Evolutionary conservation across 2,113 vertebrate species (phyloP).

Genomic region (Lonchura striata): DNA sequence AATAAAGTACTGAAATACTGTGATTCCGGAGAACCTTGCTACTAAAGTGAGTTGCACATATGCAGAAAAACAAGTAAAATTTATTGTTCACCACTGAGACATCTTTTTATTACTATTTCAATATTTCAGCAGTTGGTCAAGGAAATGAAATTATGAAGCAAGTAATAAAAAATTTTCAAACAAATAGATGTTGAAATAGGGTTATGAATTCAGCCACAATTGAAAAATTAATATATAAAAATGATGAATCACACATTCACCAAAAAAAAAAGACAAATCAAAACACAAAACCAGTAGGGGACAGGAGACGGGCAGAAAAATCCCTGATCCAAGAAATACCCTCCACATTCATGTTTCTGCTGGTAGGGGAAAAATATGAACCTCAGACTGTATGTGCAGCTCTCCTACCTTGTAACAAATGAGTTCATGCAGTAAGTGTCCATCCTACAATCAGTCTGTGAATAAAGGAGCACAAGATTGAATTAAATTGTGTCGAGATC

Average conservation of each 20-base stretch:
- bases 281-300: background rate
- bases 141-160: background rate
- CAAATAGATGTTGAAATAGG: background rate
- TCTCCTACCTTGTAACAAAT: background rate
- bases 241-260: background rate
- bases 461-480: background rate
- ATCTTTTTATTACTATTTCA: background rate
- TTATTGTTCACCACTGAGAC: background rate
- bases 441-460: background rate
- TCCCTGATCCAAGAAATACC: background rate
- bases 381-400: background rate
- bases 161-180: background rate
- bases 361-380: background rate
- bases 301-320: background rate
- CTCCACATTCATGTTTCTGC: background rate
- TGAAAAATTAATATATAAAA: background rate
- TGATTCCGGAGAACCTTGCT: background rate
- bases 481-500: background rate
- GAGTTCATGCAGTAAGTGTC: background rate
- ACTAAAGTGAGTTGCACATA: background rate
- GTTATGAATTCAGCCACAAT: background rate
- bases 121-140: background rate
- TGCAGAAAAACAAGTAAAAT: background rate
- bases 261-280: background rate
- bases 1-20: background rate